A percentile compares a stretch with the other conserved stretches of the same genome.
Conservation (phyloP, 2,888 invertebrate species). For the Crematogaster levior region DNA sequence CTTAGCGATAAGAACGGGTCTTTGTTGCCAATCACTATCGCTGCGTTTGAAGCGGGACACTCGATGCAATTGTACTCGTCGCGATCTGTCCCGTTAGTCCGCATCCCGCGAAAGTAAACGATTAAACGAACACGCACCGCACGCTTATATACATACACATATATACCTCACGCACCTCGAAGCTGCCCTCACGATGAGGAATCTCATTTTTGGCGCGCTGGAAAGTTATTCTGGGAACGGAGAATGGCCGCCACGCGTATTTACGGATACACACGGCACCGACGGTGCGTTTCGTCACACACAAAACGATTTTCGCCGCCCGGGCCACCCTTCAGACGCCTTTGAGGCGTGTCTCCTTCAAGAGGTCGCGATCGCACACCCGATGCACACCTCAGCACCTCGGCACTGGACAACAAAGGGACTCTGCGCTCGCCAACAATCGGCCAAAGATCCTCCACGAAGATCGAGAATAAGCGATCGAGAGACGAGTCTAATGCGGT, state of each 20-base stretch:
- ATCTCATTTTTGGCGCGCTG: constrained; percentile 77
- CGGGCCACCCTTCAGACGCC: constrained; percentile 63
- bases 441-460: constrained; percentile 10
- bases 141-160: background rate
- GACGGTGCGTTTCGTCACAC: constrained; percentile 80
- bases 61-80: constrained; percentile 29
- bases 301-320: constrained; percentile 73
- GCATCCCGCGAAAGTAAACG: constrained; percentile 33
- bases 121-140: constrained; percentile 11
- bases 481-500: constrained; percentile 3
- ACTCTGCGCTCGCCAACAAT: background rate
- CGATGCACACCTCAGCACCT: background rate
- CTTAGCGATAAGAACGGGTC: constrained; percentile 13
- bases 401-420: constrained; percentile 25
- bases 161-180: background rate
- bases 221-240: constrained; percentile 76
- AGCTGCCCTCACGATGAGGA: constrained; percentile 69
- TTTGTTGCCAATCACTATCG: constrained; percentile 21
- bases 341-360: constrained; percentile 40
- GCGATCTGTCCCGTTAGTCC: constrained; percentile 11
- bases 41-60: constrained; percentile 18
- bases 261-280: constrained; percentile 73
- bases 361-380: constrained; percentile 16
- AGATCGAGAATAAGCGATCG: constrained; percentile 23
- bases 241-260: constrained; percentile 78